phyloP scores from a whole-genome alignment of 2,113 vertebrate genomes.

The Empidonax traillii region DNA sequence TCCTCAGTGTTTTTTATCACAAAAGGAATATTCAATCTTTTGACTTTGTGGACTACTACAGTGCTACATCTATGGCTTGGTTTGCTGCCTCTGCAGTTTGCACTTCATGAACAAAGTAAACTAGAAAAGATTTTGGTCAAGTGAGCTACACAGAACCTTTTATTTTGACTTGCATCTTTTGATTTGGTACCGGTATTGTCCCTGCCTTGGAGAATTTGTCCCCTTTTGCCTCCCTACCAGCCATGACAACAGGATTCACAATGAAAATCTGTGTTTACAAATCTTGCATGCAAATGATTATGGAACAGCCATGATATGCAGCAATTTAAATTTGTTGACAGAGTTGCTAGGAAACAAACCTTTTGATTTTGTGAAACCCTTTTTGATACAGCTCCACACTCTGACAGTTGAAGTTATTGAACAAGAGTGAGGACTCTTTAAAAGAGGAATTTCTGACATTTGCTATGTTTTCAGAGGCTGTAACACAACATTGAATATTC shows the following conservation, averaged over 20 bases:
- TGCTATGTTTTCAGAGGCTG: conserved; percentile 68
- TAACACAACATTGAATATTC: conserved; percentile 66
- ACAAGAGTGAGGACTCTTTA: conserved; percentile 71
- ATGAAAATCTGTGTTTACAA: conserved; percentile 66
- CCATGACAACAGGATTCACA: conserved; percentile 53
- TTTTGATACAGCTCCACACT: conserved; percentile 61
- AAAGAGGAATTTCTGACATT: conserved; percentile 65
- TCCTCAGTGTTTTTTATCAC: background rate
- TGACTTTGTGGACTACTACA: background rate
- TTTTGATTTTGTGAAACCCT: conserved; percentile 66
- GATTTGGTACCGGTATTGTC: background rate
- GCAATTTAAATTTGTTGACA: conserved; percentile 70
- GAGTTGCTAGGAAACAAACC: conserved; percentile 71
- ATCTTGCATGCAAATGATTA: conserved; percentile 67
- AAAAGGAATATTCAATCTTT: background rate
- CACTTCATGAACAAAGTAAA: background rate
- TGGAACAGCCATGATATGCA: conserved; percentile 30
- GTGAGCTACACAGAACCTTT: background rate
- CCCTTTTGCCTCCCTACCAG: conserved; percentile 40
- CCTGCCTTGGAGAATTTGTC: background rate
- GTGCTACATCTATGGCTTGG: background rate
- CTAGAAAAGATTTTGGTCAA: background rate
- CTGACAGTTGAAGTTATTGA: conserved; percentile 72
- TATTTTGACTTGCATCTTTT: background rate
- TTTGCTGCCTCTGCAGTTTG: background rate